Percentiles rank a stretch among this genome's conserved stretches.
Evolutionary conservation across 2,113 vertebrate species (phyloP).

Genomic region (Dicentrarchus labrax): DNA sequence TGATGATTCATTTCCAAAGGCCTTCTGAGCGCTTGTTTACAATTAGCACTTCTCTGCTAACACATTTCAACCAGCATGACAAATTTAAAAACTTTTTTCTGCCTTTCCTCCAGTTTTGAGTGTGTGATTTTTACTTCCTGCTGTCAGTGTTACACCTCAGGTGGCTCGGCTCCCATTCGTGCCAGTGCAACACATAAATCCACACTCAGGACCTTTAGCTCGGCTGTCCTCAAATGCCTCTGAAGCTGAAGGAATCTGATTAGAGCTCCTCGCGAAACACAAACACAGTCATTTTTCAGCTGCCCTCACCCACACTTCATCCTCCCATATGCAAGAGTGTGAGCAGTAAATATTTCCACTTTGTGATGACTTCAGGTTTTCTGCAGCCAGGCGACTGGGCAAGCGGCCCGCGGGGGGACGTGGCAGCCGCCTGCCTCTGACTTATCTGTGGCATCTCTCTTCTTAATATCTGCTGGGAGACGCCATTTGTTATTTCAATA

Average conservation of each 20-base stretch:
- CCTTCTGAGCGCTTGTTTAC: conserved; percentile 34
- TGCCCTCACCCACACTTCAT: conserved; percentile 67
- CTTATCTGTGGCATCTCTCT: conserved; percentile 81
- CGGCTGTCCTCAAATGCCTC: conserved; percentile 73
- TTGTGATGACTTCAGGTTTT: conserved; percentile 87
- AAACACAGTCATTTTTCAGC: conserved; percentile 81
- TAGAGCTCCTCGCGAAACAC: conserved; percentile 77
- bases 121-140: conserved; percentile 1
- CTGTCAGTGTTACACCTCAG: conserved; percentile 12
- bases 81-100: neutral
- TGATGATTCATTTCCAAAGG: conserved; percentile 31
- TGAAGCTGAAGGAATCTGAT: conserved; percentile 78
- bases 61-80: conserved; percentile 1
- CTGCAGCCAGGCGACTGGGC: conserved; percentile 80
- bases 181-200: conserved; percentile 53
- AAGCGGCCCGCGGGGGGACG: conserved; percentile 62
- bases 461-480: conserved; percentile 79
- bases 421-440: conserved; percentile 63
- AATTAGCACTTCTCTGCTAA: conserved; percentile 29
- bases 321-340: conserved; percentile 65
- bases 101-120: neutral
- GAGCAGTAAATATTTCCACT: conserved; percentile 85
- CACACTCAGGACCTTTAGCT: conserved; percentile 39
- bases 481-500: conserved; percentile 82
- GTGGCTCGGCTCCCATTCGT: conserved; percentile 20